Conservation (phyloP, 2,888 invertebrate genomes). For the Laothoe populi region DNA sequence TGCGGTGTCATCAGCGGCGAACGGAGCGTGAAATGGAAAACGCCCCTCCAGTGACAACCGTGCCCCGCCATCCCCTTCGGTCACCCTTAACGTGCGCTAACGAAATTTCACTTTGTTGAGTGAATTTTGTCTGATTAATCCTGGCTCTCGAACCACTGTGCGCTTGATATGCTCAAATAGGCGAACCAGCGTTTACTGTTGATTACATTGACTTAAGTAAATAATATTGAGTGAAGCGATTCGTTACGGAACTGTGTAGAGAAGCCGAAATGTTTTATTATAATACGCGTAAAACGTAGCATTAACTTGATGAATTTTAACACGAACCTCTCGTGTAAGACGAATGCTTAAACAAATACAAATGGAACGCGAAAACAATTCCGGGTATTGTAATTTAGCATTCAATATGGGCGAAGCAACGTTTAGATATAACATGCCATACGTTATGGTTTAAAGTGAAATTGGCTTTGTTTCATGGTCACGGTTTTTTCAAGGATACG, state of each 20-base stretch:
- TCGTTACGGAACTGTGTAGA: constrained; percentile 35
- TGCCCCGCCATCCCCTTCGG: constrained; percentile 48
- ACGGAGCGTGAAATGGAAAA: constrained; percentile 84
- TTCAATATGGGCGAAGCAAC: constrained; percentile 15
- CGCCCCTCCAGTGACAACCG: constrained; percentile 76
- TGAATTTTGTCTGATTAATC: constrained; percentile 56
- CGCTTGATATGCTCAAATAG: constrained; percentile 58
- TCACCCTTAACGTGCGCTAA: constrained; percentile 70
- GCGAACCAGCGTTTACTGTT: constrained; percentile 49
- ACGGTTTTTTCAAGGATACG: constrained; percentile 8
- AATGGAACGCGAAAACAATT: constrained; percentile 16
- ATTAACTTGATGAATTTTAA: constrained; percentile 13
- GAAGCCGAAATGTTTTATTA: constrained; percentile 19
- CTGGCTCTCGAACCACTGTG: constrained; percentile 43
- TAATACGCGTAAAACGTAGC: constrained; percentile 37
- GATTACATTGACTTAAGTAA: constrained; percentile 54
- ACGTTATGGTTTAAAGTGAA: constrained; percentile 6
- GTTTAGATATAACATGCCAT: constrained; percentile 4
- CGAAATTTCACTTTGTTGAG: constrained; percentile 70
- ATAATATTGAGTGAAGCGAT: constrained; percentile 39
- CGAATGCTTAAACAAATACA: constrained; percentile 22
- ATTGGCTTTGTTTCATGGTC: neutral
- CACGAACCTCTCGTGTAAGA: constrained; percentile 32
- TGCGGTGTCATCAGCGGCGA: constrained; percentile 82
- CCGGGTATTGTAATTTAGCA: constrained; percentile 11